phyloP scores from a whole-genome alignment of 2,888 invertebrate genomes.

The Hyposoter didymator region DNA sequence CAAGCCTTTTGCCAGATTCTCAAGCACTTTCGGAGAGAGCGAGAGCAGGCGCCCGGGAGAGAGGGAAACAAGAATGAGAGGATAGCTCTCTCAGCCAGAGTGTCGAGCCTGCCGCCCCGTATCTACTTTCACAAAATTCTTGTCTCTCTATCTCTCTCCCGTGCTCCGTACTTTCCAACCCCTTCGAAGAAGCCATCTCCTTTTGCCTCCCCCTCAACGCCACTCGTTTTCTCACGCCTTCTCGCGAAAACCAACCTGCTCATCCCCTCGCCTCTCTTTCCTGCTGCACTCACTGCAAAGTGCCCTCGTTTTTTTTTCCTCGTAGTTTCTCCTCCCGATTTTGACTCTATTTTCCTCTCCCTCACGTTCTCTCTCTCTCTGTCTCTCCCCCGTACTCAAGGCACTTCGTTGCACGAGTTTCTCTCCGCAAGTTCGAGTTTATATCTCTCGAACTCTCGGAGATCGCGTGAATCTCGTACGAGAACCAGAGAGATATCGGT shows the following conservation, averaged over 20 bases:
- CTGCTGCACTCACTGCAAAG: slow-evolving; percentile 42
- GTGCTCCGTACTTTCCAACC: slow-evolving; percentile 23
- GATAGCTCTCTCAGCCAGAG: slow-evolving; percentile 34
- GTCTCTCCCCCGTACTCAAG: slow-evolving; percentile 9
- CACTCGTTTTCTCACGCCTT: slow-evolving; percentile 53
- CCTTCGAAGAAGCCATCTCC: slow-evolving; percentile 52
- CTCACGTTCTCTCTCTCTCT: not conserved
- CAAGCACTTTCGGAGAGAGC: slow-evolving; percentile 48
- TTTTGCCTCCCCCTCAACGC: slow-evolving; percentile 25
- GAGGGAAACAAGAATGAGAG: slow-evolving; percentile 27
- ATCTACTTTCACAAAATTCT: slow-evolving; percentile 60
- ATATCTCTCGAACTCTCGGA: slow-evolving; percentile 8
- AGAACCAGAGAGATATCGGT: slow-evolving; percentile 4
- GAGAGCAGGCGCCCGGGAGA: slow-evolving; percentile 26
- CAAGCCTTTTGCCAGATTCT: slow-evolving; percentile 56
- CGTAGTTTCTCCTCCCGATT: slow-evolving; percentile 49
- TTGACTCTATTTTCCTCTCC: slow-evolving; percentile 27
- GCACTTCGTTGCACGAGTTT: slow-evolving; percentile 13
- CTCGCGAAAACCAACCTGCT: slow-evolving; percentile 35
- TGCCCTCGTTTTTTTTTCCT: slow-evolving; percentile 55
- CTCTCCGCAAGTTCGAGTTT: slow-evolving; percentile 16
- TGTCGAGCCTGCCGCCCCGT: slow-evolving; percentile 63
- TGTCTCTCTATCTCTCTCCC: not conserved
- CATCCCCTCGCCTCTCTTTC: slow-evolving; percentile 12
- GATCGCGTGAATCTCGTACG: slow-evolving; percentile 15